Base-by-base conservation (phyloP, 2,888 invertebrate species). In the Dexiosoma caninum region DNA sequence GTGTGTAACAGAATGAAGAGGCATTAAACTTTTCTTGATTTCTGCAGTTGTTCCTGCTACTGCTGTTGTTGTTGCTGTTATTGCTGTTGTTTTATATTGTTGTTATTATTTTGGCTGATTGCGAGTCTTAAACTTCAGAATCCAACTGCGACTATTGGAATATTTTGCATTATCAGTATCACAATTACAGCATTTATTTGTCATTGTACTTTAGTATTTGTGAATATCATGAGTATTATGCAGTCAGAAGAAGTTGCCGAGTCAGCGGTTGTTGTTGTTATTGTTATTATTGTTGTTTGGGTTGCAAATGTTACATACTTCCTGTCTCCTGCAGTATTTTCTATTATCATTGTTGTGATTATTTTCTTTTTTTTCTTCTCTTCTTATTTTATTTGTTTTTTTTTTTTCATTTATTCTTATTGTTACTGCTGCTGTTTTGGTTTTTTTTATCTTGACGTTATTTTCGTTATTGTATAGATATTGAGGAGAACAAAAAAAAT, bases 281-380 rank as follows among this genome's bases (percentile, higher is more conserved):
- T 62, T 62, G 2, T 53, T 72, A n/a, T 66, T 57, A 35, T 53
- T 27, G 27, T 27, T n/a, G n/a, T n/a, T n/a, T 60, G 44, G 62
- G 42, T 72, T 72, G 62, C 40, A 77, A 72, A 76, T 81, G 67
- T 72, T 77, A 77, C 81, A 77, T 64, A 74, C 72, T 69, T 81
- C 77, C 72, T 77, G 77, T 81, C 77, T 77, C 69, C 71, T 80
- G 71, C 71, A 76, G 71, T 60, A 62, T 40, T 42, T 70, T 64
- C 30, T 70, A 49, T 70, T 70, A 55, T 70, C n/a, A 42, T 67
- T 35, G 21, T 35, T 55, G 23, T 46, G 12, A 32, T 71, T 37
- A 40, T 27, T 16, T n/a, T n/a, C n/a, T n/a, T n/a, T n/a, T n/a
- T n/a, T n/a, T n/a, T n/a, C 12, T 2, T 40, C 8, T 37, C 6